Evolutionary conservation across 1,140 invertebrate species (phyloP).

Genomic region (Drosophila ananassae): DNA sequence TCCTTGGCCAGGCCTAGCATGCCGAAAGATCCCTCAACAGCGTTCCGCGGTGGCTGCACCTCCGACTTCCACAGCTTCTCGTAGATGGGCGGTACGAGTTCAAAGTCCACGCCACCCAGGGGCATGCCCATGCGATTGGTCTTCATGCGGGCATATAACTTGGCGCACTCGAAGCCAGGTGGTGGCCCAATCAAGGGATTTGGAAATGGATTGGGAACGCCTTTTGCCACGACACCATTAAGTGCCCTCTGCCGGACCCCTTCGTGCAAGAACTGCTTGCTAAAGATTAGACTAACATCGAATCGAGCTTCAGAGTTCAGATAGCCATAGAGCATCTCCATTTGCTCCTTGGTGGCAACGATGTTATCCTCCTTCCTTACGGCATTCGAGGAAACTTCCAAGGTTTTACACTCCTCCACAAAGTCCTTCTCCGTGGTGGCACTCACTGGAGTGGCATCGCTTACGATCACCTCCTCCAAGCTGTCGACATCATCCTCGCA

Average conservation of each 20-base stretch:
- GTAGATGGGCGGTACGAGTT: slow-evolving; percentile 3
- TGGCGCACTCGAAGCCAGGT: slow-evolving; percentile 30
- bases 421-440: background rate
- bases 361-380: background rate
- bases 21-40: slow-evolving; percentile 37
- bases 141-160: slow-evolving; percentile 35
- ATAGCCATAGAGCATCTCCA: background rate
- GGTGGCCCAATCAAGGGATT: background rate
- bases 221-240: background rate
- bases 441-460: background rate
- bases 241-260: slow-evolving; percentile 39
- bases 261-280: slow-evolving; percentile 46
- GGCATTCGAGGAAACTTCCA: background rate
- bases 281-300: slow-evolving; percentile 43
- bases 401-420: background rate
- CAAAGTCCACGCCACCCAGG: slow-evolving; percentile 47
- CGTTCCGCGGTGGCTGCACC: background rate
- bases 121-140: slow-evolving; percentile 50
- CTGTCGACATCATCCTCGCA: background rate
- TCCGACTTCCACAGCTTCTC: background rate
- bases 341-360: background rate
- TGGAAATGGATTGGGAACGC: too few relatives aligned
- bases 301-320: background rate
- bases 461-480: background rate
- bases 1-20: slow-evolving; percentile 45